Base-by-base conservation (phyloP, 2,888 invertebrate species). In the Lysandra coridon region DNA sequence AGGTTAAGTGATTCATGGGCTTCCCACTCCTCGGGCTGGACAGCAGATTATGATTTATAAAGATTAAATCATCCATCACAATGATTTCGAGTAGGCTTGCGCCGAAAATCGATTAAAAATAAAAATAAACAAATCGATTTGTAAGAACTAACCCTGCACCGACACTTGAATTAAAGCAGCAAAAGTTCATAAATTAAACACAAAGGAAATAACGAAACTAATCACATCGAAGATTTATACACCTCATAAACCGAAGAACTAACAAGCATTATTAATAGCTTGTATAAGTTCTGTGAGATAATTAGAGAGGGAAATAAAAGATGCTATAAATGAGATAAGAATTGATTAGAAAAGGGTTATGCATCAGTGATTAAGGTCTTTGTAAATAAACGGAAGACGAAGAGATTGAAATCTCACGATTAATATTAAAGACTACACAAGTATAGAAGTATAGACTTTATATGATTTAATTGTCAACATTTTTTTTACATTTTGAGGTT, bases 11-110 rank as follows among this genome's bases (percentile, higher is more conserved):
- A 76, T 76, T 57, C 57, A 76, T 53, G 14, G 57, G 6, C 53
- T n/a, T 75, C 75, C 44, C 76, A 76, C 76, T 49, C 75, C 75
- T 23, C 23, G 49, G 23, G n/a, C 33, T 12, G 33, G 53, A 76
- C 57, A 57, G 57, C 3, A 53, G 76, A 76, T 74, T 74, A 76
- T 76, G 53, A 76, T 76, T 76, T 57, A 57, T 17, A 57, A 17
- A 17, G 6, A 76, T 75, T 30, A 76, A 53, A 76, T 53, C 33
- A 57, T 33, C 17, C 12, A 69, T 69, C 33, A 17, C 33, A 14
- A 17, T 14, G 4, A 69, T 69, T 69, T 37, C 12, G 6, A 33
- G 64, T 64, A 64, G 33, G 3, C 37, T 37, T 33, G 17, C 33
- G 17, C 33, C 4, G 4, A 12, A 69, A 69, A 37, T 4, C 14